phyloP scores from a whole-genome alignment of 2,113 vertebrate species.

The Scomber colias region DNA sequence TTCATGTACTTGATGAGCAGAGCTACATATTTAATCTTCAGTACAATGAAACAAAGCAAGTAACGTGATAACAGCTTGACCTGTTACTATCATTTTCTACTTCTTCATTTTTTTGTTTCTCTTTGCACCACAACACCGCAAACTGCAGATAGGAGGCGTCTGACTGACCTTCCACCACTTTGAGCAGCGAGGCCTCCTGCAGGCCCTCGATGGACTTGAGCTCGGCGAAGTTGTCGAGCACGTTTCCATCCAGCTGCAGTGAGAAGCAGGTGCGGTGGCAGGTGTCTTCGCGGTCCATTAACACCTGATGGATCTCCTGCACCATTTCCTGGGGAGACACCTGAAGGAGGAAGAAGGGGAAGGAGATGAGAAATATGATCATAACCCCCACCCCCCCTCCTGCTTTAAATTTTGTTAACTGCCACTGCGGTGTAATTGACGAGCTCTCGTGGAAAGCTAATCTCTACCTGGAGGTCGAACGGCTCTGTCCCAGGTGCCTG shows the following conservation, averaged over 20 bases:
- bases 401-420: background rate
- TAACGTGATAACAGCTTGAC: no score
- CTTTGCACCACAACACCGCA: background rate
- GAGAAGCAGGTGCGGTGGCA: constrained; percentile 99
- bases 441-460: background rate
- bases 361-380: background rate
- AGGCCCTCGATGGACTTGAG: constrained; percentile 97
- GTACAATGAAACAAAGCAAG: background rate
- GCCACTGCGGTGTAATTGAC: no score
- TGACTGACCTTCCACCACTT: constrained; percentile 95
- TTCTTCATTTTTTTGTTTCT: no score
- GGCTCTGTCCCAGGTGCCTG: constrained; percentile 93
- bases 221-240: constrained; percentile 98
- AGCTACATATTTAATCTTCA: no score
- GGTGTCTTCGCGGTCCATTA: constrained; percentile 98
- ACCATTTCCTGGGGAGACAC: constrained; percentile 99
- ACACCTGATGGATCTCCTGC: constrained; percentile 98
- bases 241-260: constrained; percentile 96
- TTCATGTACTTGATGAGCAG: background rate
- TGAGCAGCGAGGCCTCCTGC: constrained; percentile 94
- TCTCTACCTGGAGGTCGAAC: constrained; percentile 93
- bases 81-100: no score
- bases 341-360: constrained; percentile 71
- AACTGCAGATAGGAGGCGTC: background rate
- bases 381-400: no score